These are phyloP conservation scores for Sebastes schlegelii DNA, from an alignment of 2,113 vertebrate species.

Conservation along the genomic window DNA sequence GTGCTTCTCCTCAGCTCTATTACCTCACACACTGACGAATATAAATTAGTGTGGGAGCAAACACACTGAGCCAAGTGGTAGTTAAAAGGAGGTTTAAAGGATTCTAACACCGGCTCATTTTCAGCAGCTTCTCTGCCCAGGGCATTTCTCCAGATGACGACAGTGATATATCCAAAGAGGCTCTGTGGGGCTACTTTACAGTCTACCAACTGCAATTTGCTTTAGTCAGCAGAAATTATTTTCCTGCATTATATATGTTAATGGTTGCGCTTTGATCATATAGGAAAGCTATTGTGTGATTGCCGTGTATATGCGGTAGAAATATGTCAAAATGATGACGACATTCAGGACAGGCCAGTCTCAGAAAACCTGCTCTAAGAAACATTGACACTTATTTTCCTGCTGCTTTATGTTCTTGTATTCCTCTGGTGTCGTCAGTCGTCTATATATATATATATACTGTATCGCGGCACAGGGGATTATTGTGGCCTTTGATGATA, in stretches of 20 bases:
- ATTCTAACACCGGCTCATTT: conserved; percentile 47
- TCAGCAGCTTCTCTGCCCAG: conserved; percentile 30
- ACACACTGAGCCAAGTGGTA: conserved; percentile 32
- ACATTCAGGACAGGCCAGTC: not conserved
- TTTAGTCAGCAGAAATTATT: conserved; percentile 39
- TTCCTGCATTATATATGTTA: conserved; percentile 30
- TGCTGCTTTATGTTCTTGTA: conserved; percentile 12
- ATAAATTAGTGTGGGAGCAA: conserved; percentile 46
- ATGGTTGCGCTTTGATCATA: conserved; percentile 31
- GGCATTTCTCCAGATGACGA: conserved; percentile 30
- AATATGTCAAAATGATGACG: not conserved
- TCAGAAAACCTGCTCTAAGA: not conserved
- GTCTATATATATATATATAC: conserved; percentile 17
- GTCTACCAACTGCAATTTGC: conserved; percentile 35
- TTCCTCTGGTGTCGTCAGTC: conserved; percentile 42
- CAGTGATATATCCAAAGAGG: conserved; percentile 7
- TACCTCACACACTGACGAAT: conserved; percentile 55
- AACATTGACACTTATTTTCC: not conserved
- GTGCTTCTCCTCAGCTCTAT: conserved; percentile 56
- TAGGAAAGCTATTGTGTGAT: not conserved
- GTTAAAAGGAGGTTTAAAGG: conserved; percentile 56
- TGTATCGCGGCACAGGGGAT: conserved; percentile 46
- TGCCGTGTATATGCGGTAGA: not conserved
- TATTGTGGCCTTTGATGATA: conserved; percentile 70
- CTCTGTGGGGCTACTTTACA: conserved; percentile 19